Evolutionary conservation across 1,140 invertebrate species (phyloP).

Genomic region (Colletes gigas): DNA sequence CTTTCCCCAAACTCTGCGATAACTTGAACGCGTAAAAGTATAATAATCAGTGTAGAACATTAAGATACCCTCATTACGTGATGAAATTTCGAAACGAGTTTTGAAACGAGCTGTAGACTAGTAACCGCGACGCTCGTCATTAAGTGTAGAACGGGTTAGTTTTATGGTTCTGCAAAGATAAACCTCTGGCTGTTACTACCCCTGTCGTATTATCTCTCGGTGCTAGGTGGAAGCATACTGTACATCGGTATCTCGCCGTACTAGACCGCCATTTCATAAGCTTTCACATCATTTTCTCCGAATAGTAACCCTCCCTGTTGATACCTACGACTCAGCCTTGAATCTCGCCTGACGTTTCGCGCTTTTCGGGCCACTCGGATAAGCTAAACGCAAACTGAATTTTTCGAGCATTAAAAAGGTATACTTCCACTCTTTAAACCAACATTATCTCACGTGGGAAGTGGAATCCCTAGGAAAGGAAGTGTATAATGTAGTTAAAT

Average conservation of each 20-base stretch:
- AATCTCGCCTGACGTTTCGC: constrained; percentile 54
- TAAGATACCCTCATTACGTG: constrained; percentile 27
- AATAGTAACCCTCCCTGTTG: constrained; percentile 49
- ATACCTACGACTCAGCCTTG: constrained; percentile 53
- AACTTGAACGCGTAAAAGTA: not conserved
- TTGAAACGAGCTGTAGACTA: constrained; percentile 57
- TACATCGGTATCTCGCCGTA: constrained; percentile 56
- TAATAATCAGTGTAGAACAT: constrained; percentile 17
- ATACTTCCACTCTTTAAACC: too few species aligned
- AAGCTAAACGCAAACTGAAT: constrained; percentile 19
- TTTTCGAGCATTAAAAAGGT: not conserved
- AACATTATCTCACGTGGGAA: too few species aligned
- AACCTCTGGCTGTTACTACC: constrained; percentile 66
- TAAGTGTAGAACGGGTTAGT: constrained; percentile 63
- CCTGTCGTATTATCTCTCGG: constrained; percentile 59
- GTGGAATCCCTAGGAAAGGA: too few species aligned
- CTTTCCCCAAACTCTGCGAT: not conserved
- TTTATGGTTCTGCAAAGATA: constrained; percentile 67
- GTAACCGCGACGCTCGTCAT: constrained; percentile 43
- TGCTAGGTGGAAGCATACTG: constrained; percentile 54
- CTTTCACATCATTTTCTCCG: constrained; percentile 65
- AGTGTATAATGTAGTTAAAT: too few species aligned
- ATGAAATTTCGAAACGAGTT: constrained; percentile 44
- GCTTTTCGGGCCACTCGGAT: constrained; percentile 26
- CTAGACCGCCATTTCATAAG: constrained; percentile 66